Evolutionary conservation across 2,888 invertebrate species (phyloP).

Genomic region (Tenthredo scrophulariae): DNA sequence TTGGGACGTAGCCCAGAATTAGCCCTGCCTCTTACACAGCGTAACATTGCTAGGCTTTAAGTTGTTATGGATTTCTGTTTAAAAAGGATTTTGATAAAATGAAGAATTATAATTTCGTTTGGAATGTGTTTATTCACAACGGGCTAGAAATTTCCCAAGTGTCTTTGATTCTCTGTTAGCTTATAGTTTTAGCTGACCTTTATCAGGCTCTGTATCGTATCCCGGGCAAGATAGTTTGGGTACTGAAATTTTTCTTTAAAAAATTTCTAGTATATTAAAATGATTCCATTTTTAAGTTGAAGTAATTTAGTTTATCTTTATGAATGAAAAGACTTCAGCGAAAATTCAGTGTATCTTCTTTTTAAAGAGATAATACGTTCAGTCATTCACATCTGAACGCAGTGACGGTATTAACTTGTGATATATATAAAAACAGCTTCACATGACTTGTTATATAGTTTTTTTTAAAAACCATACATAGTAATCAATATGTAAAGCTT

Average conservation of each 20-base stretch:
- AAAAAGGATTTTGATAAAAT: not conserved
- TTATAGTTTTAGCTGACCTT: constrained; percentile 22
- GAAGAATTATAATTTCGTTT: not conserved
- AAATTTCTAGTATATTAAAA: not conserved
- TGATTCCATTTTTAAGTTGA: constrained; percentile 27
- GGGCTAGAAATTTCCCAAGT: not conserved
- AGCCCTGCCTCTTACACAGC: not conserved
- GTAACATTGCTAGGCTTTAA: constrained; percentile 17
- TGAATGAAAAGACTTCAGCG: not conserved
- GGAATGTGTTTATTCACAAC: constrained; percentile 39
- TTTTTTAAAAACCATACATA: not conserved
- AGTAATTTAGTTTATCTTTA: constrained; percentile 6
- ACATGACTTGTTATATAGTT: not conserved
- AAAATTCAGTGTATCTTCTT: not conserved
- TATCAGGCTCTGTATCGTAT: not conserved
- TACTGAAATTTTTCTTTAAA: constrained; percentile 21
- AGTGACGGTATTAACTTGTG: not conserved
- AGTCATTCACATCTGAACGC: constrained; percentile 31
- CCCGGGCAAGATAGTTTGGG: not conserved
- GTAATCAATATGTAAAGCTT: not conserved
- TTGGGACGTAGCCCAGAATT: not conserved
- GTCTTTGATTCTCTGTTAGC: constrained; percentile 8
- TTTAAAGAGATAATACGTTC: not conserved
- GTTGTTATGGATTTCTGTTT: not conserved
- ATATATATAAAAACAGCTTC: constrained; percentile 24